Evolutionary conservation across 2,113 vertebrate genomes (phyloP), one percentile per base, ranked within the genome.

Genomic region (Ranitomeya variabilis): DNA sequence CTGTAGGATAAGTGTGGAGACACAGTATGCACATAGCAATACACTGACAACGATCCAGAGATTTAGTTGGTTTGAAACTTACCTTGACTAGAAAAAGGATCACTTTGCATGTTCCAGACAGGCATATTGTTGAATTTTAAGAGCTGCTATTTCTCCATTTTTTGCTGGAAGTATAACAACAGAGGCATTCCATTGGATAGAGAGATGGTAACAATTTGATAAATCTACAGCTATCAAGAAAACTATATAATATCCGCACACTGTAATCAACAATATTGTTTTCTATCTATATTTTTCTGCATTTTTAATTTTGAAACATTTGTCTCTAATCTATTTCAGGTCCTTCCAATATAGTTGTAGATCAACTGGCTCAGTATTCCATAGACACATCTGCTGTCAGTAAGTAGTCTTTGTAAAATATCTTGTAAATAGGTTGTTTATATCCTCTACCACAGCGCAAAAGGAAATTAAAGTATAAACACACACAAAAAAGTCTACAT

Each of bases 341-440:
- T 23, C 10, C 23, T 57, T 51, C 31, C 55, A 10, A 10, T 37
- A 11, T 18, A 57, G 0, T n/a, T 26, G 45, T 55, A 64, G 57
- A 85, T 79, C 15, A 80, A 31, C 62, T 62, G 76, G n/a, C 77
- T 73, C 64, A 80, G 52, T 71, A 62, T 59, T 89, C 21, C 67
- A 15, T 6, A 71, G 64, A 59, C 51, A 78, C 89, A 2, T 0
- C n/a, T 37, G 51, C 3, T 82, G 51, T 81, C 31, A 86, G 60
- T 59, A 87, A 59, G 10, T 67, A 21, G 4, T 45, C 80, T 66
- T 67, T 71, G 23, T 69, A 15, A 52, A 73, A 7, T 76, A 7
- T 0, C 0, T 4, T 21, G 62, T 21, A 62, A 69, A 12, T 0
- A 57, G 55, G 37, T 66, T 45, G 26, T 21, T 55, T 52, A 51